Percentiles rank a stretch among this genome's conserved stretches.
These are phyloP conservation scores for Eupithecia abbreviata DNA, from an alignment of 2,888 invertebrate species.

Conservation along the genomic window DNA sequence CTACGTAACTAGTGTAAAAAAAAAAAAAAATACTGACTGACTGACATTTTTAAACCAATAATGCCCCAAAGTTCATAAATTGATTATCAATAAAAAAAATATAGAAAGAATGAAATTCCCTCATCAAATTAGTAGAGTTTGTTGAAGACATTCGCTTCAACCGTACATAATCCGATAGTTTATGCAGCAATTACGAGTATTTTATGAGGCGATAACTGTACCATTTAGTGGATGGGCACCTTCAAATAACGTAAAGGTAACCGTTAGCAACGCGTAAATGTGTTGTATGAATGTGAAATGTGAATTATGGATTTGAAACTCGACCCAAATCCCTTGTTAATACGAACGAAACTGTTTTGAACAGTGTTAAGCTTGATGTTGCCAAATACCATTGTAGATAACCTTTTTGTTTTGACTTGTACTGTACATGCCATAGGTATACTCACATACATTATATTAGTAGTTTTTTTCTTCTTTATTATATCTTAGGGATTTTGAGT, in stretches of 20 bases:
- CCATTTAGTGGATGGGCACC: constrained; percentile 25
- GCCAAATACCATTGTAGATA: not conserved
- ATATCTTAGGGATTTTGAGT: no score
- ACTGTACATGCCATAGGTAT: no score
- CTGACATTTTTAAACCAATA: no score
- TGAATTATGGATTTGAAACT: constrained; percentile 17
- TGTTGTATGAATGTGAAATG: constrained; percentile 9
- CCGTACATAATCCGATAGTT: constrained; percentile 21
- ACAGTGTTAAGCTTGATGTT: not conserved
- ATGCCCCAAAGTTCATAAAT: no score
- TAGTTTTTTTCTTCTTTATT: no score
- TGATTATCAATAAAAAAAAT: no score
- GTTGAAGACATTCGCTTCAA: not conserved
- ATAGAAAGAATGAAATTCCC: not conserved
- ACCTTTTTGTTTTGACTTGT: not conserved
- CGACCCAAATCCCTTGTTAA: constrained; percentile 2
- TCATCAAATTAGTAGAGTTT: not conserved
- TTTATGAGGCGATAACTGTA: constrained; percentile 31
- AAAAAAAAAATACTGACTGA: no score
- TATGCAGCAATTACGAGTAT: constrained; percentile 27
- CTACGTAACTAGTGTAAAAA: no score
- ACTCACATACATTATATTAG: no score
- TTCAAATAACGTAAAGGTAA: constrained; percentile 19
- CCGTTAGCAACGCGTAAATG: constrained; percentile 16
- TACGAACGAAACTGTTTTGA: not conserved